Conservation (phyloP, 2,888 invertebrate species). For the Lasioglossum pauxillum region DNA sequence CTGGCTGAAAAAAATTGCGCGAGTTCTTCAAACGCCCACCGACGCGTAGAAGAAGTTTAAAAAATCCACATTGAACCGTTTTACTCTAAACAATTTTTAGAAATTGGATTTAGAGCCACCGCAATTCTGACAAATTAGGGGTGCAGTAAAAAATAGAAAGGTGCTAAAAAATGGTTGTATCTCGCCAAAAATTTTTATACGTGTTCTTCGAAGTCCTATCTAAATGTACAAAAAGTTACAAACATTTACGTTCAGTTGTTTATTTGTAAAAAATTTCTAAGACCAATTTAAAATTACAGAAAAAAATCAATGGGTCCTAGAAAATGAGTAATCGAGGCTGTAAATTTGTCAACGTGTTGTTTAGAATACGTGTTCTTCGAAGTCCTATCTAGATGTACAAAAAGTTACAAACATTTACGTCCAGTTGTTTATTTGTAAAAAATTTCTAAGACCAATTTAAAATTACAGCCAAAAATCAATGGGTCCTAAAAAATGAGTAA, state of each 20-base stretch:
- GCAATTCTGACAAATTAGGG: neutral
- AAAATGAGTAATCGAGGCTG: neutral
- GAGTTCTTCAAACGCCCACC: neutral
- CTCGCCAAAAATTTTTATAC: neutral
- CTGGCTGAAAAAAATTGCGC: neutral
- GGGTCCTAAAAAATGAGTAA: neutral
- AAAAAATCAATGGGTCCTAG: too few species aligned
- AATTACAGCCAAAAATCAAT: too few species aligned
- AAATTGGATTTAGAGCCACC: too few species aligned
- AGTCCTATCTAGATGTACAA: neutral
- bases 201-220: neutral
- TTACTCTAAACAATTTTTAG: neutral
- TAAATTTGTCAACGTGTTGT: neutral
- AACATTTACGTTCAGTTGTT: neutral
- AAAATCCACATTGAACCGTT: neutral
- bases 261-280: neutral
- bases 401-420: neutral
- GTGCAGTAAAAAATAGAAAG: neutral
- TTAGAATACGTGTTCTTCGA: neutral
- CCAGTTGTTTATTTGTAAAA: neutral
- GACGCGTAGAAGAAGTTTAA: neutral
- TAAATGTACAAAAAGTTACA: neutral
- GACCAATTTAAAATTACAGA: too few species aligned
- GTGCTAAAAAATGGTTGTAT: neutral
- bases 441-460: neutral